A percentile compares a stretch with the other conserved stretches of the same genome.
These are phyloP conservation scores for Syngnathus scovelli DNA, from an alignment of 2,113 vertebrate genomes.

Conservation along the genomic window DNA sequence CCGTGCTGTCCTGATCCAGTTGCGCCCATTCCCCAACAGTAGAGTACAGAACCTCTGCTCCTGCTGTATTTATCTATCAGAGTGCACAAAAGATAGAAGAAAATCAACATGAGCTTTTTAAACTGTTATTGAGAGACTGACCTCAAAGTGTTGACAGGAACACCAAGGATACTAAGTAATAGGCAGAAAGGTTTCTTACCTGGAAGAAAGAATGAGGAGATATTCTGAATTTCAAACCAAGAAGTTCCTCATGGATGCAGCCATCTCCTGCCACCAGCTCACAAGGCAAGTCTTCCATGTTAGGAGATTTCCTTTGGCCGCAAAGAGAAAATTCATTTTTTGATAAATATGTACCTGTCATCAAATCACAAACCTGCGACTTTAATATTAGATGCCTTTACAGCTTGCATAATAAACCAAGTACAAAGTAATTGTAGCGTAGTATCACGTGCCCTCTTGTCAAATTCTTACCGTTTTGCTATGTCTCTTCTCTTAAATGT, in stretches of 20 bases:
- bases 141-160: not conserved
- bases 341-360: not conserved
- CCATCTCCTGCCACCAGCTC: constrained; percentile 83
- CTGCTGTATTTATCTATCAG: constrained; percentile 84
- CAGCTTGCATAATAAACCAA: not conserved
- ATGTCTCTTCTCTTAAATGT: no score
- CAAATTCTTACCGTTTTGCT: no score
- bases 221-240: constrained; percentile 87
- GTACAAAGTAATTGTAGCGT: not conserved
- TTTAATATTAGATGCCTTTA: not conserved
- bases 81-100: not conserved
- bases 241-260: constrained; percentile 85
- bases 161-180: not conserved
- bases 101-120: not conserved
- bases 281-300: constrained; percentile 81
- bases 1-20: constrained; percentile 76
- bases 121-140: not conserved
- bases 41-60: constrained; percentile 86
- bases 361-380: not conserved
- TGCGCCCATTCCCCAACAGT: constrained; percentile 87
- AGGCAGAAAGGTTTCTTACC: constrained; percentile 55
- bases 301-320: constrained; percentile 81
- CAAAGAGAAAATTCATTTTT: not conserved
- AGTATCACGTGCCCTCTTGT: no score
- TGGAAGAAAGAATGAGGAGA: constrained; percentile 97